These are phyloP conservation scores for Leptinotarsa lineolata DNA, from an alignment of 1,140 invertebrate species.

Conservation along the genomic window DNA sequence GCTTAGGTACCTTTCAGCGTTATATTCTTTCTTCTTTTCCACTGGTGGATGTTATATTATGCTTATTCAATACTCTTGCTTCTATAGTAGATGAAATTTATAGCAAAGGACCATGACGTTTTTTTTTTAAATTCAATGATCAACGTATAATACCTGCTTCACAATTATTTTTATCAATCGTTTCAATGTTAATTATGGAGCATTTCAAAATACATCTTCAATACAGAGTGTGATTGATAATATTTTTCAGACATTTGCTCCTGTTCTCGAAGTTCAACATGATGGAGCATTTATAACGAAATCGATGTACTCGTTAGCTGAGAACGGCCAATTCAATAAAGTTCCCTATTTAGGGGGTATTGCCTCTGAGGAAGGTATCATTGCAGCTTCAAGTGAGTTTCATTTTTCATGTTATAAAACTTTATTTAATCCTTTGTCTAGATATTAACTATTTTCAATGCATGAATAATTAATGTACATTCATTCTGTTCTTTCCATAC, in stretches of 20 bases:
- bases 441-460: not conserved
- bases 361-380: constrained; percentile 37
- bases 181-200: not conserved
- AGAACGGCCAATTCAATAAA: constrained; percentile 26
- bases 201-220: not conserved
- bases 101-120: no score
- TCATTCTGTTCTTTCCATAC: no score
- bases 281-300: constrained; percentile 32
- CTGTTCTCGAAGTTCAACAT: constrained; percentile 30
- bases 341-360: constrained; percentile 35
- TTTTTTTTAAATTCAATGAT: no score
- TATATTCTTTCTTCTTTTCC: no score
- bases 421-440: no score
- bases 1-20: no score
- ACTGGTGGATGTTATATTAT: no score
- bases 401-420: not conserved
- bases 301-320: constrained; percentile 27
- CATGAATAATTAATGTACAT: not conserved
- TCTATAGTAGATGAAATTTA: no score
- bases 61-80: no score
- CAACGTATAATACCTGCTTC: no score
- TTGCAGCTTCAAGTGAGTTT: constrained; percentile 16
- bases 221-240: not conserved
- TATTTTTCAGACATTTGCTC: constrained; percentile 30
- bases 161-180: not conserved